Percentiles rank a stretch among this genome's conserved stretches.
These are phyloP conservation scores for Agapornis canus DNA, from an alignment of 2,797 vertebrate species.

Conservation along the genomic window DNA sequence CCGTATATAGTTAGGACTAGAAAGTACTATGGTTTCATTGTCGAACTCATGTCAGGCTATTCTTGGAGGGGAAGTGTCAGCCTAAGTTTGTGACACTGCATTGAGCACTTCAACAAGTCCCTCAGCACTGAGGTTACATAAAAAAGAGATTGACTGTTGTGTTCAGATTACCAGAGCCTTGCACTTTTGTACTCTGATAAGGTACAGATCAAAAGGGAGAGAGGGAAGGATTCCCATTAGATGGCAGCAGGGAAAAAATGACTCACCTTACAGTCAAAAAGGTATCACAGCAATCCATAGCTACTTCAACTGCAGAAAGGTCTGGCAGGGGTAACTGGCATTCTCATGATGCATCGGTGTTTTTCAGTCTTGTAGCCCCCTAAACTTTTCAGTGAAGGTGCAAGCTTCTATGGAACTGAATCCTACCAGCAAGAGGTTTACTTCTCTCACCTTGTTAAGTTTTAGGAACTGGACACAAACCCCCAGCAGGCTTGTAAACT, in stretches of 20 bases:
- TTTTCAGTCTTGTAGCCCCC: background rate
- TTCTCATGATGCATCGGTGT: background rate
- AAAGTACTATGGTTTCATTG: background rate
- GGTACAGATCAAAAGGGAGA: background rate
- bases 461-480: background rate
- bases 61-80: background rate
- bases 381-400: background rate
- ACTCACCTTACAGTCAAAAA: background rate
- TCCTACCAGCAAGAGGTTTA: background rate
- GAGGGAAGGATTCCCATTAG: background rate
- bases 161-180: background rate
- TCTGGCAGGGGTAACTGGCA: background rate
- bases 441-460: background rate
- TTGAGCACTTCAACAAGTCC: background rate
- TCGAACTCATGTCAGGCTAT: background rate
- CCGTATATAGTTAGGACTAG: background rate
- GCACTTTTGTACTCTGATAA: background rate
- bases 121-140: background rate
- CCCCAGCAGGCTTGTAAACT: background rate
- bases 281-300: background rate
- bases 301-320: background rate
- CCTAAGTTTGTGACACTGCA: rapidly evolving
- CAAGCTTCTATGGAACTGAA: background rate
- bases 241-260: background rate
- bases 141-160: background rate